Percentiles rank a stretch among this genome's conserved stretches.
These are phyloP conservation scores for Odontothrips loti DNA, from an alignment of 2,888 invertebrate genomes.

Conservation along the genomic window DNA sequence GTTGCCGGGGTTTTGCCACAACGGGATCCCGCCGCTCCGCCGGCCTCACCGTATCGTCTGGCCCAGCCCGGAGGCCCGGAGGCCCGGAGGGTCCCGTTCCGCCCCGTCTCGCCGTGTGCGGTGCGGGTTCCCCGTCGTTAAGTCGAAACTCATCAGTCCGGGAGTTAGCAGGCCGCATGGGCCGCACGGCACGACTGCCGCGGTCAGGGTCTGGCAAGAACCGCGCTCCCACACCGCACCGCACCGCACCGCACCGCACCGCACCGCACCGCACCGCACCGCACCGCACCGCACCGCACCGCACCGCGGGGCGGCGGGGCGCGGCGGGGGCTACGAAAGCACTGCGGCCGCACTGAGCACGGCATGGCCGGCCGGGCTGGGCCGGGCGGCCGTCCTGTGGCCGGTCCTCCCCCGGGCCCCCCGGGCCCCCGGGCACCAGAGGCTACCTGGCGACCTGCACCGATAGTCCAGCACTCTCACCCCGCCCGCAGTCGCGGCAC, in stretches of 20 bases:
- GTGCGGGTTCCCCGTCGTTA: background rate
- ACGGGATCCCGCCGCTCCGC: too few species aligned
- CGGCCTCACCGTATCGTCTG: too few species aligned
- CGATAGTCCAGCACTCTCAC: too few species aligned
- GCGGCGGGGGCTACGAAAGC: background rate
- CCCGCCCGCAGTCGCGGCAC: too few species aligned
- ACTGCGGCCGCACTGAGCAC: background rate
- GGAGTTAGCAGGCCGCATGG: background rate
- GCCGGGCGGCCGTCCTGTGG: background rate
- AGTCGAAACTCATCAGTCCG: background rate
- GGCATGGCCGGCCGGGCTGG: background rate
- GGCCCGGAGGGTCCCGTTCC: too few species aligned
- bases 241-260: too few species aligned
- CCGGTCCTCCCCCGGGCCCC: background rate
- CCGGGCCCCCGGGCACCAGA: background rate
- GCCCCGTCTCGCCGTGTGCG: background rate
- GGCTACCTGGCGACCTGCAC: background rate
- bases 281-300: too few species aligned
- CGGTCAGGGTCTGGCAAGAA: background rate
- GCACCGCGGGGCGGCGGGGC: too few species aligned
- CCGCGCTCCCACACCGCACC: too few species aligned
- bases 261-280: too few species aligned
- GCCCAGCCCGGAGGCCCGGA: too few species aligned
- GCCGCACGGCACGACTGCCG: background rate
- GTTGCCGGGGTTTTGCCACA: too few species aligned